Evolutionary conservation across 2,797 vertebrate species (phyloP), one percentile per base, ranked within the genome.

Genomic region (Pseudotriccus pelzelni): DNA sequence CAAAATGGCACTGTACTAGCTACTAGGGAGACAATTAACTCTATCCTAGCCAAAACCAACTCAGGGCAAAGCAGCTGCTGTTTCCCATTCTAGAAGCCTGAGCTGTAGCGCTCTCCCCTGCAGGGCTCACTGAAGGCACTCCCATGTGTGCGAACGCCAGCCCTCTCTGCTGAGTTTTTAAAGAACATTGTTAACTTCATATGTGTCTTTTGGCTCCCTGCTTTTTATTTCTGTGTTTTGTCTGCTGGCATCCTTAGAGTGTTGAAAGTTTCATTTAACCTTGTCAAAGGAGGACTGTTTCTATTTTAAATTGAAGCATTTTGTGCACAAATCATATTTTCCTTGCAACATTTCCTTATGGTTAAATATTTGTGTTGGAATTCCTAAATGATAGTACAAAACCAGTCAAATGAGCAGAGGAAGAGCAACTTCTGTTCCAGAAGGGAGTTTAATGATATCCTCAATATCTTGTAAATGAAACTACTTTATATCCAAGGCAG

Each of bases 251-350:
- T 41, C 47, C 63, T 79, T 28, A 17, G 23, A 49, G 87, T 76
- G 85, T 90, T 96, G 77, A 62, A 90, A 90, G 85, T 90, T 84
- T 36, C 46, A 19, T 87, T 82, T 95, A 95, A 96, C 94, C 95
- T 93, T 94, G 93, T 95, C 67, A 87, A 82, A 82, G 41, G n/a
- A 91, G 41, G 63, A 58, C 30, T 70, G 67, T 37, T 89, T 87
- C 63, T 94, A 19, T 90, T 87, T 93, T 60, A 87, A 84, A 82
- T 14, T 17, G 67, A 91, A 67, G 47, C n/a, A 23, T 87, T 94
- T 84, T 93, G 49, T 76, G n/a, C 77, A 74, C 37, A 41, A 89
- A 39, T 84, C 27, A 4, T 82, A 86, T 77, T 95, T 91, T 74
- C n/a, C 56, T 89, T 67, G 52, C 67, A 76, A 8, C 20, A 12